A percentile compares a stretch with the other conserved stretches of the same genome.
These are phyloP conservation scores for Erynnis tages DNA, from an alignment of 2,888 invertebrate genomes.

Conservation along the genomic window DNA sequence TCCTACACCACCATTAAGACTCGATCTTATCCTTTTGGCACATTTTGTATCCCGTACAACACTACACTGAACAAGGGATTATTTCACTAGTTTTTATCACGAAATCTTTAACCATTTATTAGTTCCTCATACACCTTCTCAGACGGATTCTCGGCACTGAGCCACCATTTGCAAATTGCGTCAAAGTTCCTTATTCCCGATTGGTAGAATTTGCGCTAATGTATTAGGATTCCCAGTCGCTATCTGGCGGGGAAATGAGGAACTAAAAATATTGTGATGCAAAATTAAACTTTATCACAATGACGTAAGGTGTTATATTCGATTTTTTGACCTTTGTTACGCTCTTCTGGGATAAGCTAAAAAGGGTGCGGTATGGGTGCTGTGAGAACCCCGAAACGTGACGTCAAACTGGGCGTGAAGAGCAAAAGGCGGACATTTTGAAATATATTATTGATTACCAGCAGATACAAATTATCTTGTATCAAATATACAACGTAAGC, in stretches of 20 bases:
- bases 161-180: constrained; percentile 80
- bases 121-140: constrained; percentile 75
- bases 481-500: too few relatives aligned
- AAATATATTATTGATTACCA: constrained; percentile 30
- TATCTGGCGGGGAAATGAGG: constrained; percentile 47
- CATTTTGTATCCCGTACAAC: constrained; percentile 73
- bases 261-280: constrained; percentile 42
- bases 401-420: constrained; percentile 82
- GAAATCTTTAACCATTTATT: constrained; percentile 71
- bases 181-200: constrained; percentile 74
- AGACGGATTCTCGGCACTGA: constrained; percentile 76
- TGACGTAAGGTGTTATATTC: constrained; percentile 28
- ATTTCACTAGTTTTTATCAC: constrained; percentile 71
- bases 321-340: constrained; percentile 37
- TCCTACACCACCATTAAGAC: constrained; percentile 77
- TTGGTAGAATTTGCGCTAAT: constrained; percentile 72
- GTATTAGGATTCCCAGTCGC: constrained; percentile 50
- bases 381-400: constrained; percentile 75
- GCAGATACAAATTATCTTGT: background rate
- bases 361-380: constrained; percentile 75
- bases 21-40: constrained; percentile 79
- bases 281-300: constrained; percentile 37
- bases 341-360: constrained; percentile 44
- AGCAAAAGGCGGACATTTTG: constrained; percentile 53
- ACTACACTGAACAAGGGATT: constrained; percentile 69